A percentile compares a stretch with the other conserved stretches of the same genome.
phyloP scores from a whole-genome alignment of 2,113 vertebrate species.

The Eudyptes chrysolophus region DNA sequence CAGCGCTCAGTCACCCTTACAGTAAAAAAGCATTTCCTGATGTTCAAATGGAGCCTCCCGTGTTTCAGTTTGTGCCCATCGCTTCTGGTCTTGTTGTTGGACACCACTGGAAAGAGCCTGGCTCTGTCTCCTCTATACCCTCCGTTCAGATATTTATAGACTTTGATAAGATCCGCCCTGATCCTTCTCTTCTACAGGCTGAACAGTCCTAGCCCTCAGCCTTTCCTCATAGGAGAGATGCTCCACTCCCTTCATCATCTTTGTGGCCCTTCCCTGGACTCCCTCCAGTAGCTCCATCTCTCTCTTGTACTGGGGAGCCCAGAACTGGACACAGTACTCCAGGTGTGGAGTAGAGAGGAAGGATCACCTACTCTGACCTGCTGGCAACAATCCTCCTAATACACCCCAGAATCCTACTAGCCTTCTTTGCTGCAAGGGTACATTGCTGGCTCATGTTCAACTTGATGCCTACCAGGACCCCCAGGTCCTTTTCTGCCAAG shows the following conservation, averaged over 20 bases:
- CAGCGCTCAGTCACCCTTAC: not conserved
- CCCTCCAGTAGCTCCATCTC: not conserved
- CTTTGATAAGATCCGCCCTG: not conserved
- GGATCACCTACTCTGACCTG: not conserved
- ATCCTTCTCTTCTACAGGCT: not conserved
- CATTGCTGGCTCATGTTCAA: not conserved
- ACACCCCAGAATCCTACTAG: not conserved
- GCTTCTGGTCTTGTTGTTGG: not conserved
- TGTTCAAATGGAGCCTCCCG: not conserved
- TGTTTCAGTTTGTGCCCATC: not conserved
- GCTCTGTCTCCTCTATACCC: not conserved
- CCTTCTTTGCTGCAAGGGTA: not conserved
- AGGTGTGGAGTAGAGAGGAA: not conserved
- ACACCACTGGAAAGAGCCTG: not conserved
- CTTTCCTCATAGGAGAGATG: not conserved
- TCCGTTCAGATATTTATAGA: not conserved
- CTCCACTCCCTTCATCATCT: not conserved
- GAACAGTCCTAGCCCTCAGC: not conserved
- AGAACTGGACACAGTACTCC: not conserved
- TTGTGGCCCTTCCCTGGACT: not conserved
- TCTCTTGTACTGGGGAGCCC: not conserved
- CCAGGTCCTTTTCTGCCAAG: not conserved
- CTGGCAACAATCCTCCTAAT: not conserved
- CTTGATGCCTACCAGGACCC: not conserved
- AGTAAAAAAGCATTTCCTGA: not conserved